phyloP scores from a whole-genome alignment of 2,797 vertebrate genomes.

The Pelochelys cantorii region DNA sequence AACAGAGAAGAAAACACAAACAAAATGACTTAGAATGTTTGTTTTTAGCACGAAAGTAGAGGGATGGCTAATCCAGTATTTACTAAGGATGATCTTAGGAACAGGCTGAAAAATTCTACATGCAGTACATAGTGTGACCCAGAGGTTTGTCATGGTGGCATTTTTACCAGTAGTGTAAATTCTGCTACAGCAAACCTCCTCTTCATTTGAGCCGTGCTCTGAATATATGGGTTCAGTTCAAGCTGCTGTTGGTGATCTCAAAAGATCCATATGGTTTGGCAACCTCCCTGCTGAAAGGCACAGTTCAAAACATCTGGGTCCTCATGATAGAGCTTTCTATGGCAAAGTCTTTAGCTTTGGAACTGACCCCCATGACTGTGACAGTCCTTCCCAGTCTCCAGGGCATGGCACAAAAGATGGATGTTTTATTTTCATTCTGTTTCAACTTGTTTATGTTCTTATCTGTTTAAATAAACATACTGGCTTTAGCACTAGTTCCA shows the following conservation, averaged over 20 bases:
- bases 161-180: not conserved
- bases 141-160: conserved; percentile 17
- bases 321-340: not conserved
- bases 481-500: not conserved
- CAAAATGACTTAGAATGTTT: conserved; percentile 10
- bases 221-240: not conserved
- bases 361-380: not conserved
- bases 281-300: not conserved
- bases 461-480: not conserved
- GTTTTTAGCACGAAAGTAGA: conserved; percentile 14
- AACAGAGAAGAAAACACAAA: conserved; percentile 25
- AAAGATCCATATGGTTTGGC: not conserved
- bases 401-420: not conserved
- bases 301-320: not conserved
- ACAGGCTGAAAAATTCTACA: not conserved
- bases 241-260: not conserved
- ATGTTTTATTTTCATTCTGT: not conserved
- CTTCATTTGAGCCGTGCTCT: conserved; percentile 15
- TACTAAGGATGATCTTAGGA: conserved; percentile 41
- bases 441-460: not conserved
- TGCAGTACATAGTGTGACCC: no score
- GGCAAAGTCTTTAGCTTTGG: not conserved
- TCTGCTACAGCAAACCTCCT: conserved; percentile 1
- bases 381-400: not conserved
- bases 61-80: conserved; percentile 1